phyloP scores from a whole-genome alignment of 1,140 invertebrate species.

The Cydia pomonella region DNA sequence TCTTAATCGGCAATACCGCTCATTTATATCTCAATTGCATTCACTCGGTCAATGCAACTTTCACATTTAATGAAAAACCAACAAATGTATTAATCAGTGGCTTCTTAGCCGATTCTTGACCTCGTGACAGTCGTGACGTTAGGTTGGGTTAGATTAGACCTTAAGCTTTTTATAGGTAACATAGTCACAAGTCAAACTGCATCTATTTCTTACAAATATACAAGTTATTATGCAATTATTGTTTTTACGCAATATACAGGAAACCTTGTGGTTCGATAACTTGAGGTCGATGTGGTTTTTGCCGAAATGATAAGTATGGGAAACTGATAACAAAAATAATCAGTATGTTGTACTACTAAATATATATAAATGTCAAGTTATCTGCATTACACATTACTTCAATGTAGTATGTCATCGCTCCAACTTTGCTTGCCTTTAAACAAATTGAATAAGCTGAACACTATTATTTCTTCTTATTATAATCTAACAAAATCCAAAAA shows the following conservation, averaged over 20 bases:
- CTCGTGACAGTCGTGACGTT: background rate
- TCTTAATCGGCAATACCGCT: constrained; percentile 3
- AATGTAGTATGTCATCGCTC: background rate
- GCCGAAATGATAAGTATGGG: background rate
- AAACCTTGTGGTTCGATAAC: background rate
- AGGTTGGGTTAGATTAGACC: too few relatives aligned
- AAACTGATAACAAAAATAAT: background rate
- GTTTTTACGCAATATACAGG: background rate
- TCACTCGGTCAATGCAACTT: constrained; percentile 26
- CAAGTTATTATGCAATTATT: background rate
- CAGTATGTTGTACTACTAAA: background rate
- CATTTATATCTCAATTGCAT: constrained; percentile 22
- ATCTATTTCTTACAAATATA: too few relatives aligned
- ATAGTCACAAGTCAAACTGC: too few relatives aligned
- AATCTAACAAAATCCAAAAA: background rate
- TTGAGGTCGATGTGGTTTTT: background rate
- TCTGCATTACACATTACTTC: background rate
- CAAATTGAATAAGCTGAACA: too few relatives aligned
- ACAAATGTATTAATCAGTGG: constrained; percentile 10
- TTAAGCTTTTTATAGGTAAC: too few relatives aligned
- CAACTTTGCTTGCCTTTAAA: background rate
- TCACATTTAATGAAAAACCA: constrained; percentile 24
- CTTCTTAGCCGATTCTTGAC: background rate
- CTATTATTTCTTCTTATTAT: too few relatives aligned
- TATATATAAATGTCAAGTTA: background rate